These are phyloP conservation scores for Argyresthia goedartella DNA, from an alignment of 2,888 invertebrate species.

Conservation along the genomic window DNA sequence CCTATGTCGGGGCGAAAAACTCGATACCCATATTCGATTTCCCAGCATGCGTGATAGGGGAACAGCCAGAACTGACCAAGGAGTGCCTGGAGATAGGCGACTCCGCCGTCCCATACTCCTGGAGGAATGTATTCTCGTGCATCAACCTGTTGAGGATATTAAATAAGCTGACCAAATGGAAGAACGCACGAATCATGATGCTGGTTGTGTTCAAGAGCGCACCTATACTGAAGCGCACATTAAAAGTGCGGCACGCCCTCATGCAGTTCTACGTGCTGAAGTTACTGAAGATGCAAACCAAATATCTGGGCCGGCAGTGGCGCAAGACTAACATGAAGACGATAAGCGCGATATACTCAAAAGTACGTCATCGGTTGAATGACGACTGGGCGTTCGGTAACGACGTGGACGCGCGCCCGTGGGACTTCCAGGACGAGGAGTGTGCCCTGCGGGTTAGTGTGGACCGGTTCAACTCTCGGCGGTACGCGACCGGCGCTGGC, in stretches of 20 bases:
- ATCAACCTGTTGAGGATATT: constrained; percentile 96
- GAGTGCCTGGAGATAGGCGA: constrained; percentile 91
- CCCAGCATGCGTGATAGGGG: constrained; percentile 95
- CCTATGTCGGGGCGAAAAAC: constrained; percentile 95
- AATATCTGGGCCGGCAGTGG: constrained; percentile 99
- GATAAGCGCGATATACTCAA: constrained; percentile 98
- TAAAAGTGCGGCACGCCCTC: constrained; percentile 96
- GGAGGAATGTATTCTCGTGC: constrained; percentile 98
- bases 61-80: constrained; percentile 92
- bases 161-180: constrained; percentile 99
- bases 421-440: constrained; percentile 99
- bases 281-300: constrained; percentile 98
- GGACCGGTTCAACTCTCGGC: constrained; percentile 94
- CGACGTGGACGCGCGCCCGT: constrained; percentile 96
- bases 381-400: constrained; percentile 99
- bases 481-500: constrained; percentile 77
- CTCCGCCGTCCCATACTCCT: constrained; percentile 86
- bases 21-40: constrained; percentile 94
- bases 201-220: constrained; percentile 99
- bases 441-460: constrained; percentile 93
- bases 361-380: constrained; percentile 94
- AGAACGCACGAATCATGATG: constrained; percentile 99
- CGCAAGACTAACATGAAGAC: constrained; percentile 99
- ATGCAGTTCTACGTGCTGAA: constrained; percentile 98
- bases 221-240: constrained; percentile 95